These are phyloP conservation scores for Morpho deidamia DNA, from an alignment of 2,888 invertebrate species.

Conservation along the genomic window DNA sequence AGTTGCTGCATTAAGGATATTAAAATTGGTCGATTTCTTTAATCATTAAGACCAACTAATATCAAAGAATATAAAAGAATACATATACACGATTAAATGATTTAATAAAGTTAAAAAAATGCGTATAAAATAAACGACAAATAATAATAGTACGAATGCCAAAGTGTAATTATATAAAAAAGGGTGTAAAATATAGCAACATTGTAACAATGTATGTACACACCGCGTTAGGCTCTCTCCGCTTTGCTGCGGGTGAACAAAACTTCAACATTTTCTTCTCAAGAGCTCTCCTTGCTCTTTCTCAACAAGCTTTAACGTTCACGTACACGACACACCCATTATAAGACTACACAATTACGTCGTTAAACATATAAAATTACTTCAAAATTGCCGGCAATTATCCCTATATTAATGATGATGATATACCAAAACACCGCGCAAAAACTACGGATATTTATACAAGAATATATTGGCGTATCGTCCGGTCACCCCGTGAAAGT, in stretches of 20 bases:
- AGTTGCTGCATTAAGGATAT: too few species aligned
- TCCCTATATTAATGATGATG: conserved; percentile 4
- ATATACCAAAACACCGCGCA: not conserved
- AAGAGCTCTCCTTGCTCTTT: conserved; percentile 24
- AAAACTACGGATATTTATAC: conserved; percentile 5
- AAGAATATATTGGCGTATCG: conserved; percentile 31
- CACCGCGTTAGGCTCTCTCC: conserved; percentile 73
- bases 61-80: too few species aligned
- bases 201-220: conserved; percentile 33
- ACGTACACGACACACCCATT: conserved; percentile 26
- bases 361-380: conserved; percentile 1
- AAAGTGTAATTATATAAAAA: too few species aligned
- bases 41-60: too few species aligned
- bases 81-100: too few species aligned
- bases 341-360: conserved; percentile 26
- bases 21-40: too few species aligned
- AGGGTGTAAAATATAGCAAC: not conserved
- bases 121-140: too few species aligned
- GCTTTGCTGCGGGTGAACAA: conserved; percentile 77
- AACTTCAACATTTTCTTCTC: conserved; percentile 76
- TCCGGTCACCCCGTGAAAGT: conserved; percentile 46
- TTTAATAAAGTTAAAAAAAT: too few species aligned
- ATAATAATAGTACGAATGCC: too few species aligned
- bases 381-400: conserved; percentile 1
- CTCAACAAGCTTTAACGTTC: not conserved